Conservation (phyloP, 2,888 invertebrate genomes). For the Phyllotreta striolata region DNA sequence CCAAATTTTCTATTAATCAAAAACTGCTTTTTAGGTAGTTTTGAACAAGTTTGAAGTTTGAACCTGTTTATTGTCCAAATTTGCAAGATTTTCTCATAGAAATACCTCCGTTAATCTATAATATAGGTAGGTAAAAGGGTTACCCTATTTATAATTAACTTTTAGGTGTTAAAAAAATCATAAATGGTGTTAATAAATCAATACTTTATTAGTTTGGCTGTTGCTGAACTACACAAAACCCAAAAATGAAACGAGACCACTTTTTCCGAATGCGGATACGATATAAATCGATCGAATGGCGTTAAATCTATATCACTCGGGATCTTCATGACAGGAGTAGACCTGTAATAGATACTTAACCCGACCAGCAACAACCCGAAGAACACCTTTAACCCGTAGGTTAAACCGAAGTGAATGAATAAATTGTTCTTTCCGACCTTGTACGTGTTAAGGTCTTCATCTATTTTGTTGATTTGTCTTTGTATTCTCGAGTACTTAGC, state of each 20-base stretch:
- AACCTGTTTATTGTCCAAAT: neutral
- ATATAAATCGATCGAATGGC: slow-evolving; percentile 62
- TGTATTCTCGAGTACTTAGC: slow-evolving; percentile 68
- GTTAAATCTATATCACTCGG: slow-evolving; percentile 60
- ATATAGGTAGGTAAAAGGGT: too few species aligned
- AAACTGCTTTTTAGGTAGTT: too few species aligned
- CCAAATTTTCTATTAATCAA: too few species aligned
- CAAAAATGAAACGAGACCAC: slow-evolving; percentile 65
- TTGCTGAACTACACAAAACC: slow-evolving; percentile 63
- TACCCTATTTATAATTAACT: too few species aligned
- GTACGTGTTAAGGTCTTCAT: slow-evolving; percentile 61
- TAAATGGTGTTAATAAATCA: slow-evolving; percentile 16
- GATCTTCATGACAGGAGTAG: slow-evolving; percentile 61
- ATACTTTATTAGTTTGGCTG: slow-evolving; percentile 54
- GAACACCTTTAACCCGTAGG: slow-evolving; percentile 59
- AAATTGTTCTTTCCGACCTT: slow-evolving; percentile 45
- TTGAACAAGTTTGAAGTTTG: slow-evolving; percentile 8
- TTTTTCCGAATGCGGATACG: slow-evolving; percentile 63
- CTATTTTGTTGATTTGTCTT: slow-evolving; percentile 66
- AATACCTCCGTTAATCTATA: too few species aligned
- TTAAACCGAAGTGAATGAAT: slow-evolving; percentile 49
- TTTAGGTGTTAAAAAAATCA: too few species aligned
- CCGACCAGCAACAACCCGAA: slow-evolving; percentile 57
- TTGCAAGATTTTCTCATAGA: too few species aligned
- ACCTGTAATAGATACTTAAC: slow-evolving; percentile 60